Base-by-base conservation (phyloP, 2,888 invertebrate genomes). In the Drosophila falleni region DNA sequence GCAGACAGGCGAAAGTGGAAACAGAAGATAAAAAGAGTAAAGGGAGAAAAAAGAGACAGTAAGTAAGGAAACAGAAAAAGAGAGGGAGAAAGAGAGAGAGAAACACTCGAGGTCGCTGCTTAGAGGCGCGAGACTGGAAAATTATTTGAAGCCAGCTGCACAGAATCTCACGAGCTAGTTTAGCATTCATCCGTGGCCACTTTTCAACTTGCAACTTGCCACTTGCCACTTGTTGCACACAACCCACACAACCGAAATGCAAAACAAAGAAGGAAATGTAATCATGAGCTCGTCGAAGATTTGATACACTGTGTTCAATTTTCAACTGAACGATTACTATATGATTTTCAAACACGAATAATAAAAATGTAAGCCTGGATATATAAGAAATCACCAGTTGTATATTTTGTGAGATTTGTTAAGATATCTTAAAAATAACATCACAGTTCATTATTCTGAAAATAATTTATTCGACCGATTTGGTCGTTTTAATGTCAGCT, bases 41-140 rank as follows among this genome's bases (percentile, higher is more conserved):
- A 6, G 29, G 1, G 1, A 26, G 26, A 15, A 13, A 53, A 16
- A 2, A 11, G n/a, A 31, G 49, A 49, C 1, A 33, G 6, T 19
- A 4, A 13, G 16, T n/a, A 11, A 33, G 11, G n/a, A n/a, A n/a
- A 31, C 6, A 19, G 9, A 19, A 3, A 8, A 15, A 39, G 5
- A 15, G 31, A 29, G 26, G 11, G n/a, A 13, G 31, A 42, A 31
- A 13, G 19, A 19, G 19, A 11, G 44, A 15, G 3, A 44, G 42
- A 42, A 3, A 23, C 4, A 11, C 44, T 16, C 23, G 41, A 39
- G 10, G 63, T 41, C 13, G 42, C 50, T 49, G 26, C 47, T 55
- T 49, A 39, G 42, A 41, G 70, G 81, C 81, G 70, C 42, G 42
- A 66, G 62, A 63, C 71, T 78, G 83, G 65, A 88, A 88, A 86